Base-by-base conservation (phyloP, 1,140 invertebrate species). In the Mamestra configurata region DNA sequence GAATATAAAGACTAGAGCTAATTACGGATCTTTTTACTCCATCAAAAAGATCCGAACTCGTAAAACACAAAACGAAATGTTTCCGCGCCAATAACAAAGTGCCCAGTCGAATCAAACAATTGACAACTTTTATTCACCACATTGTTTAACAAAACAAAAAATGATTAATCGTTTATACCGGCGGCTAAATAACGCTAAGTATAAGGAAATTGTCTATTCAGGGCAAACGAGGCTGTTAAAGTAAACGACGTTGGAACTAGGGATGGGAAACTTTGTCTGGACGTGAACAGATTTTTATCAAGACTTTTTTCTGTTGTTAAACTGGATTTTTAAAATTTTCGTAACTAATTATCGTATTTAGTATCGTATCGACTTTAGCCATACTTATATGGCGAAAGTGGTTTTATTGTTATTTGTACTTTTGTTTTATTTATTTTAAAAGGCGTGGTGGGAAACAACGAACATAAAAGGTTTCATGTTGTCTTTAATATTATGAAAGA, bases 201-300 rank as follows among this genome's bases (percentile, higher is more conserved):
- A 18, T 37, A 57, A 57, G 71, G 71, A 73, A 73, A 73, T 73
- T 73, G 71, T 73, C 71, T 57, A 73, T 73, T 73, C 71, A 22
- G 71, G 71, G 51, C 51, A 73, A 73, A 73, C 51, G 71, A 73
- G 71, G 49, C 71, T 55, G 71, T 73, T 73, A 73, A 73, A 73
- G 40, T 73, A 73, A 73, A 73, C 71, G 71, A 73, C 22, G 71
- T 40, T 37, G 8, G 53, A 13, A 73, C 8, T 57, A 73, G 71
- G 71, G 71, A 73, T 73, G 71, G 49, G 68, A n/a, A 4, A 31
- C 20, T 1, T 7, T 35, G 68, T 51, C 49, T 53, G 40, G 46
- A 46, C 59, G 1, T 61, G 11, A 3, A 31, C 27, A 5, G 20
- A 15, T 8, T 40, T 66, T 43, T 40, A 10, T 24, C 11, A 15